Evolutionary conservation across 2,888 invertebrate species (phyloP).

Genomic region (Noctua fimbriata): DNA sequence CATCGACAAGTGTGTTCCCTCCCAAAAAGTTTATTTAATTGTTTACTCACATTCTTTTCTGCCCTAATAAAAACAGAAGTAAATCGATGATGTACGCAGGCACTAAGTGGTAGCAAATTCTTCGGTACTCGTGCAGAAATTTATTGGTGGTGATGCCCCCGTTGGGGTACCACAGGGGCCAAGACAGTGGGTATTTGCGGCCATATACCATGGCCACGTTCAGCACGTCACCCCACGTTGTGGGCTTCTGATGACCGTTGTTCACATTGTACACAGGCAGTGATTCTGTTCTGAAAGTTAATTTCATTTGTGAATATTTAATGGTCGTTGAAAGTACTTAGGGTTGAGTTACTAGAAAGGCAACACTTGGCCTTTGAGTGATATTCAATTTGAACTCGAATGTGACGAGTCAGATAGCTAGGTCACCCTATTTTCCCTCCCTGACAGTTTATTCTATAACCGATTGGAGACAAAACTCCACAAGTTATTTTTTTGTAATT

Average conservation of each 20-base stretch:
- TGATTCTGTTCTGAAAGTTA: slow-evolving; percentile 88
- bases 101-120: slow-evolving; percentile 93
- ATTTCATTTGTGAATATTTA: neutral
- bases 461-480: neutral
- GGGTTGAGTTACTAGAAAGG: neutral
- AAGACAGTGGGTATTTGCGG: slow-evolving; percentile 94
- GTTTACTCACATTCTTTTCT: slow-evolving; percentile 95
- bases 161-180: slow-evolving; percentile 96
- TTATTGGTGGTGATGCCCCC: slow-evolving; percentile 93
- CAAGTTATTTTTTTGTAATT: neutral
- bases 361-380: neutral
- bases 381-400: neutral
- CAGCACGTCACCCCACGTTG: slow-evolving; percentile 96
- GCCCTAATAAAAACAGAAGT: slow-evolving; percentile 92
- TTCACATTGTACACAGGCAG: slow-evolving; percentile 97
- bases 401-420: neutral
- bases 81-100: slow-evolving; percentile 95
- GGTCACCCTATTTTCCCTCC: neutral
- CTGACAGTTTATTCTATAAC: neutral
- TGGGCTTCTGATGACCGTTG: slow-evolving; percentile 94
- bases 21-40: neutral
- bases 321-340: no score
- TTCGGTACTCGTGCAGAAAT: slow-evolving; percentile 91
- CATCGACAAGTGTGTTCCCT: neutral
- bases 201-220: slow-evolving; percentile 92